Base-by-base conservation (phyloP, 1,140 invertebrate genomes). In the Charaxes varanes region DNA sequence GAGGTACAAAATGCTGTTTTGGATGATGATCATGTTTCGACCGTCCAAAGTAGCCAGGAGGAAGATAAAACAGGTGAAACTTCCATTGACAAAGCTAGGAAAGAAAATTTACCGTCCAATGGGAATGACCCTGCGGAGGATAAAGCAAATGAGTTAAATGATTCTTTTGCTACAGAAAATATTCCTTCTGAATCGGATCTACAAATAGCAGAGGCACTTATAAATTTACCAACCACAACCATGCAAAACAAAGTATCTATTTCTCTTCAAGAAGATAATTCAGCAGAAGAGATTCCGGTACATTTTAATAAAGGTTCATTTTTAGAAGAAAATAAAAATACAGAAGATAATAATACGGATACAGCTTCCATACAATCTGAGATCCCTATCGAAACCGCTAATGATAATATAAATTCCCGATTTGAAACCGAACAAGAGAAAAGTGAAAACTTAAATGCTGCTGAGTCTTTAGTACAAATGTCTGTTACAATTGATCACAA, bases 381-480 rank as follows among this genome's bases (percentile, higher is more conserved):
- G 26, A 30, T 30, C 2, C 49, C 53, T 41, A 41, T 40, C 14
- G 22, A 12, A 4, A 12, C 47, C 16, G 56, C 48, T 24, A 62
- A 56, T 35, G 64, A 74, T 37, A 63, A 51, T 35, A 31, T 62
- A 5, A 62, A 61, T 21, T 14, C 52, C 10, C 63, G 72, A 4
- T 80, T 67, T 51, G 76, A 83, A 63, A 79, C 73, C 26, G 79
- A 83, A 59, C 56, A 71, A 54, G 82, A 85, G 21, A 83, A 81
- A 52, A 65, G 66, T 55, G 72, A 84, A 63, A 85, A 83, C 45
- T 60, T 85, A 31, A 82, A 74, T 61, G 82, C 82, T 17, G 82
- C 82, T 15, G 66, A 83, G 45, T 85, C 82, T 2, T 62, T 85
- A 35, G 80, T 85, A 3, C 66, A 83, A 41, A 85, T 85, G 82